Base-by-base conservation (phyloP, 2,113 vertebrate genomes). In the Astur gentilis region DNA sequence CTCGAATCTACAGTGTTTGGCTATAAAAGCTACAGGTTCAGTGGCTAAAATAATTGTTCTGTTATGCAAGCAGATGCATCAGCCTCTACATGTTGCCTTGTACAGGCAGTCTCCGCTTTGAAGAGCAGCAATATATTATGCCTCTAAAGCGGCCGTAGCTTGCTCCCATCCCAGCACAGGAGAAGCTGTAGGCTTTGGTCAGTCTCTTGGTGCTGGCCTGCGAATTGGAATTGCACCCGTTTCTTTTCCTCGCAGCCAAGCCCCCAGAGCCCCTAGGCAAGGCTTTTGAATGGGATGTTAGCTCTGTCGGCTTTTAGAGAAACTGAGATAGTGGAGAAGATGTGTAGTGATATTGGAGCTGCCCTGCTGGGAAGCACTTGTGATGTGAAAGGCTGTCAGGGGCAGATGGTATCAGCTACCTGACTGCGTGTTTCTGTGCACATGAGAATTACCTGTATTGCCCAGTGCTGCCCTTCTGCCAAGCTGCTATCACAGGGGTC, bases 151-250 rank as follows among this genome's bases (percentile, higher is more conserved):
- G 0, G 23, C 19, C 19, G 4, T 10, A n/a, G 25, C 15, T 54
- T 70, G 16, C 38, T 81, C 21, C 55, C 22, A 21, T 25, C 14
- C 38, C 16, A 45, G 36, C 16, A 17, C 0, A 0, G 5, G 12
- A 67, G 34, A 44, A 47, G 29, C n/a, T 32, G 32, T 18, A 40
- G 69, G 44, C 8, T 79, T 87, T 66, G 50, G 36, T 50, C 40
- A 47, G 8, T 29, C 52, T 81, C 47, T 80, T 3, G 2, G 20
- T 52, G 58, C 60, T 90, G 4, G 32, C 42, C n/a, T 31, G n/a
- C 0, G 3, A 44, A 34, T 47, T 16, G 2, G 3, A 44, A 34
- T 47, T 16, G 2, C 34, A 47, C 10, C 7, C 22, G 17, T 66
- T 87, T 49, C 50, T 80, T 57, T 80, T 66, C 50, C 32, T 80